These are phyloP conservation scores for Labroides dimidiatus DNA, from an alignment of 2,797 vertebrate species.

Conservation along the genomic window DNA sequence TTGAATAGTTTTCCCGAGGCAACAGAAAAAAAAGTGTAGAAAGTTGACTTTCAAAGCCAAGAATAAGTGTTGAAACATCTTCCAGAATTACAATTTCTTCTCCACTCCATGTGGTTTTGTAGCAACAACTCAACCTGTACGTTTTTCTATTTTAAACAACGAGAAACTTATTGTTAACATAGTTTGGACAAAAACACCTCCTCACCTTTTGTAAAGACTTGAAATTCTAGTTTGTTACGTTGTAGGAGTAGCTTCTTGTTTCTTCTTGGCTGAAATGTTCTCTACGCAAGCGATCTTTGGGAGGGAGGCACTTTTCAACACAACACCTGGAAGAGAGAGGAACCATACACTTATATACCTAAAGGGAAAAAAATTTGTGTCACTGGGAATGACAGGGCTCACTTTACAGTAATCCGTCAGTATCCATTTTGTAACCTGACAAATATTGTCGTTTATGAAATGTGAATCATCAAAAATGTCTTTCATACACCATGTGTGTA, in stretches of 20 bases:
- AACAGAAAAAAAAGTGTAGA: too few relatives aligned
- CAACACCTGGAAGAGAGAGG: slow-evolving; percentile 33
- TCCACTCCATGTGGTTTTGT: too few relatives aligned
- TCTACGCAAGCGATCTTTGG: not conserved
- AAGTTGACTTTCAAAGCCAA: too few relatives aligned
- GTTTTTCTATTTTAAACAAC: too few relatives aligned
- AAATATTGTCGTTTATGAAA: too few relatives aligned
- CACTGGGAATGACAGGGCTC: slow-evolving; percentile 9
- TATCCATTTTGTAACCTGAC: not conserved
- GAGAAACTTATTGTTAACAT: too few relatives aligned
- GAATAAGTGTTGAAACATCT: too few relatives aligned
- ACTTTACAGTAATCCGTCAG: not conserved
- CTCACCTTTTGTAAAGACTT: not conserved
- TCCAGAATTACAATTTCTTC: too few relatives aligned
- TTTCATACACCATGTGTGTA: not conserved
- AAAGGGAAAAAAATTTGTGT: slow-evolving; percentile 1
- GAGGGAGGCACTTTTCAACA: not conserved
- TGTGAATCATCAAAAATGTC: too few relatives aligned
- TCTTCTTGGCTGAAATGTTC: not conserved
- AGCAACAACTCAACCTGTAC: too few relatives aligned
- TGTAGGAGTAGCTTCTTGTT: not conserved
- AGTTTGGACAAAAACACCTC: not conserved
- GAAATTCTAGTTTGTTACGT: not conserved
- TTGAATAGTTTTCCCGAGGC: too few relatives aligned
- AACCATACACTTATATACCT: not conserved